Base-by-base conservation (phyloP, 2,113 vertebrate species). In the Crotalus tigris region DNA sequence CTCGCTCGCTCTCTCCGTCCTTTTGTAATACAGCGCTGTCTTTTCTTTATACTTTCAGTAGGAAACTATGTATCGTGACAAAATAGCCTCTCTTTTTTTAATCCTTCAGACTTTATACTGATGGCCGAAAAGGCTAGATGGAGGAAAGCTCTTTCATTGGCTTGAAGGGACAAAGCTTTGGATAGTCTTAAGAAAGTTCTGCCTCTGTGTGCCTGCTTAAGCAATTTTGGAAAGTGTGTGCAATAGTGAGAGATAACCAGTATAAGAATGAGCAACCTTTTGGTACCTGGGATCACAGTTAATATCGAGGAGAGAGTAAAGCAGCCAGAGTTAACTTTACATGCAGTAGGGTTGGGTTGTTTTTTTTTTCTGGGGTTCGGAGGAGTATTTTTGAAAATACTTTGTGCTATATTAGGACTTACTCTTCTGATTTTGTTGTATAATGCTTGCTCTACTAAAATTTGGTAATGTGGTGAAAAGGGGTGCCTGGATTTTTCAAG, bases 1-100 rank as follows among this genome's bases (percentile, higher is more conserved):
- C 39, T 39, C 39, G 2, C 39, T 39, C 39, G 2, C 39, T 94
- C 93, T 59, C 92, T 93, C 54, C 13, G 59, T 94, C 94, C 89
- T 94, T 51, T 58, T 92, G 0, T 59, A 90, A 92, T 94, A 87
- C 6, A 12, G 21, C 39, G 0, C n/a, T 61, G 33, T 19, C 29
- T 64, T 90, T 58, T 57, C 0, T 85, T 39, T 44, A 33, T 54
- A 29, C 10, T 13, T 81, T 39, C 75, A 81, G 17, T 8, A 44
- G 33, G 33, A 81, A 81, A 81, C 33, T 10, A 3, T 44, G 3
- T 39, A 81, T 44, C 0, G 7, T 81, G 39, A 29, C 24, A 58
- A 53, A 64, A 75, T 75, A 58, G 55, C 13, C 53, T 91, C 53
- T 91, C 13, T 29, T 90, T 90, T 51, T 69, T 19, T 11, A 44